These are phyloP conservation scores for Leucania comma DNA, from an alignment of 2,888 invertebrate genomes.

Conservation along the genomic window DNA sequence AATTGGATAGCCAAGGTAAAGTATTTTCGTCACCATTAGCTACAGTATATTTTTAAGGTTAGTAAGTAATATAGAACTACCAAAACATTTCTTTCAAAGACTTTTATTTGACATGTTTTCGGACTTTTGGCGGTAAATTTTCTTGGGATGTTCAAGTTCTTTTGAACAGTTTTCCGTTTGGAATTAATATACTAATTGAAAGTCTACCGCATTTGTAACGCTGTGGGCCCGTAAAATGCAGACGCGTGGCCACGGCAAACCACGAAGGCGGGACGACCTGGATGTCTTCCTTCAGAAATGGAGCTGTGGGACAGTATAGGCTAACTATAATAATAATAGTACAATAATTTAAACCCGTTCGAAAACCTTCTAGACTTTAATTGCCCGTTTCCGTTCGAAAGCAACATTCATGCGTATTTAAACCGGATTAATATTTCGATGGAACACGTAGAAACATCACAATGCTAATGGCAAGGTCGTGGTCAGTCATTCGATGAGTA, in stretches of 20 bases:
- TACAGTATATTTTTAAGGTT: not conserved
- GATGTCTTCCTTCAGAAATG: too few species aligned
- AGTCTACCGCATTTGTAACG: too few species aligned
- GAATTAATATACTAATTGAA: not conserved
- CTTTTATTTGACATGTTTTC: too few species aligned
- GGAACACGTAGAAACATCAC: slow-evolving; percentile 17
- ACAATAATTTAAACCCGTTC: not conserved
- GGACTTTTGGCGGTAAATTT: not conserved
- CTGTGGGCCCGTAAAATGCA: too few species aligned
- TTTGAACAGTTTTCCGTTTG: not conserved
- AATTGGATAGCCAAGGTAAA: not conserved
- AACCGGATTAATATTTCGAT: slow-evolving; percentile 28
- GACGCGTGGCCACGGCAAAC: too few species aligned
- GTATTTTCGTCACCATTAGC: not conserved
- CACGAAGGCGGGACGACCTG: too few species aligned
- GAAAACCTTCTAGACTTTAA: not conserved
- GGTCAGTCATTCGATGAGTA: slow-evolving; percentile 64
- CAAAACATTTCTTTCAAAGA: not conserved
- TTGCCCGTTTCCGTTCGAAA: slow-evolving; percentile 12
- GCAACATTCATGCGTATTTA: slow-evolving; percentile 8
- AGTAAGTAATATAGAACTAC: too few species aligned
- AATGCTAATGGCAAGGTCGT: slow-evolving; percentile 69
- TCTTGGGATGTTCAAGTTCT: not conserved
- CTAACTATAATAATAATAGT: too few species aligned
- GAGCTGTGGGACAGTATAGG: too few species aligned